Evolutionary conservation across 2,888 invertebrate genomes (phyloP), one percentile per base, ranked within the genome.

Genomic region (Eledona agricola): DNA sequence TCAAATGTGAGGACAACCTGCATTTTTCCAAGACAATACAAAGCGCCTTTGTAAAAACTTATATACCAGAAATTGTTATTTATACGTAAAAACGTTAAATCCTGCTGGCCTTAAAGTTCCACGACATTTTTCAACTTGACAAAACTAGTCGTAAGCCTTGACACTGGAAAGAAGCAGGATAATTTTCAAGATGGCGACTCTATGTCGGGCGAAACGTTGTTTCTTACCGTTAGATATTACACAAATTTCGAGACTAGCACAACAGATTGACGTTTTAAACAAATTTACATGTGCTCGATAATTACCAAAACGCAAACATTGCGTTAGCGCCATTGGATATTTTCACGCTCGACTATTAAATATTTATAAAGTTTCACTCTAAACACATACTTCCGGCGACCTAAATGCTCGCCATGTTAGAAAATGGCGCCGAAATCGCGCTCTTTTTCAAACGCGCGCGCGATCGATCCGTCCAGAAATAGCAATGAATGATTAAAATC

Each of bases 261-360:
- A 6, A 4, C 20, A 32, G 11, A 34, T 13, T 42, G 22, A 31
- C 42, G 42, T 42, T 42, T 31, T 22, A 19, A 40, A 12, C 42
- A 42, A 42, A 42, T 42, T 42, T 42, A 31, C 42, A 42, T 7
- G 29, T 9, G 13, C 31, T 20, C 31, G 42, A 42, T 42, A 42
- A 42, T 31, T 42, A 42, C 11, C 9, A 13, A 42, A 42, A 31
- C 20, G 20, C 31, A 29, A 42, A 42, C 42, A 42, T 42, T 42
- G 42, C 42, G 42, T 22, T 31, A 29, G 11, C 13, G 29, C 29
- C 29, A 13, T 32, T 2, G 11, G 34, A 11, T 26, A 26, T 26
- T 40, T 40, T 17, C 25, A 28, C 40, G 37, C 17, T 31, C 9
- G 34, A 29, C 19, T 20, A 20, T 20, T 35, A 35, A 35, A 35